Evolutionary conservation across 2,797 vertebrate genomes (phyloP).

Genomic region (Neosilurus hyrtlii): DNA sequence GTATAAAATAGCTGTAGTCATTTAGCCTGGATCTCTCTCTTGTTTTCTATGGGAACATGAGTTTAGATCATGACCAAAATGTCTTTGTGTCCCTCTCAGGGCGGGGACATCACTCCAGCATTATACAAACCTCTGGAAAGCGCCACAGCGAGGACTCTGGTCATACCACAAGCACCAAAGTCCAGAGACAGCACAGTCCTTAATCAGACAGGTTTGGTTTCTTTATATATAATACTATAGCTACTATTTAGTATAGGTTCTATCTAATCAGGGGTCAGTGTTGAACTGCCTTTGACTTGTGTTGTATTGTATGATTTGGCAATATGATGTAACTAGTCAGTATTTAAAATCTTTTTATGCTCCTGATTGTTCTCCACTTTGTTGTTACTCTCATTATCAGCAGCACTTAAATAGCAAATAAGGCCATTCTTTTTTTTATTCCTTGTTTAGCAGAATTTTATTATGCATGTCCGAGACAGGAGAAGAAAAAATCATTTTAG

Average conservation of each 20-base stretch:
- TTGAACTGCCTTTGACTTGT: neutral
- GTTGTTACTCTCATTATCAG: neutral
- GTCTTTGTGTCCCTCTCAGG: slow-evolving; percentile 51
- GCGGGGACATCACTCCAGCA: slow-evolving; percentile 58
- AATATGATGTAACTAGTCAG: neutral
- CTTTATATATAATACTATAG: neutral
- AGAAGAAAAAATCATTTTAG: too few species aligned
- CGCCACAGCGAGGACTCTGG: slow-evolving; percentile 70
- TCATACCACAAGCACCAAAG: slow-evolving; percentile 64
- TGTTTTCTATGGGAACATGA: neutral
- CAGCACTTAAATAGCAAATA: too few species aligned
- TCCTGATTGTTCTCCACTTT: neutral
- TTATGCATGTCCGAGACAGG: too few species aligned
- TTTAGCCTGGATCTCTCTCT: neutral
- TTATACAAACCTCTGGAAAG: slow-evolving; percentile 61
- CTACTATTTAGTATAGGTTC: neutral
- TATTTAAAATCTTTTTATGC: neutral
- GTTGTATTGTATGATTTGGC: neutral
- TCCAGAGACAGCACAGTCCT: slow-evolving; percentile 70
- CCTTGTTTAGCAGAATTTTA: too few species aligned
- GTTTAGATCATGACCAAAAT: neutral
- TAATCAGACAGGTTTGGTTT: slow-evolving; percentile 63
- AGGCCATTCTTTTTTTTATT: too few species aligned
- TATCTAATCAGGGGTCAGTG: neutral
- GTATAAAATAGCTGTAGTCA: neutral